Percentiles rank a stretch among this genome's conserved stretches.
phyloP scores from a whole-genome alignment of 30 jellyfish, hydroid and myxozoan species.

The Pelagia noctiluca region DNA sequence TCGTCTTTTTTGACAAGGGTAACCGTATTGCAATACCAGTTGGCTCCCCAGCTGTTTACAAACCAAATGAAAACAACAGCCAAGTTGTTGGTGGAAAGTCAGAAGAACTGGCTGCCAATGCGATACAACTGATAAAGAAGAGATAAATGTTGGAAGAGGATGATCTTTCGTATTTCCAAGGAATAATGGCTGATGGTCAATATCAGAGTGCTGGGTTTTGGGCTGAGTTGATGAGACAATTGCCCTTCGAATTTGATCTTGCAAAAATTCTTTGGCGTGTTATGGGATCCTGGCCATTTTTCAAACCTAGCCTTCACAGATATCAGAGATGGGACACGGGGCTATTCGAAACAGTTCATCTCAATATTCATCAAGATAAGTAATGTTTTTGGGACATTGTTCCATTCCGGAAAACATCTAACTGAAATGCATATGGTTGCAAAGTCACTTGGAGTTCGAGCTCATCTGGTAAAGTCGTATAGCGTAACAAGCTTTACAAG shows the following conservation, averaged over 20 bases:
- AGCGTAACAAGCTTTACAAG: constrained; percentile 29
- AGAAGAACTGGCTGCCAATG: constrained; percentile 4
- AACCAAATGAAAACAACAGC: constrained; percentile 22
- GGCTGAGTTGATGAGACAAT: constrained; percentile 30
- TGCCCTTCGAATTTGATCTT: constrained; percentile 23
- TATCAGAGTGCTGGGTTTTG: constrained; percentile 47
- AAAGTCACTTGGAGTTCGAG: constrained; percentile 33
- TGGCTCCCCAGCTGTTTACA: constrained; percentile 12
- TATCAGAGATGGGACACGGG: constrained; percentile 25
- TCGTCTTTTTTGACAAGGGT: constrained; percentile 16
- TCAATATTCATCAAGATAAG: constrained; percentile 1
- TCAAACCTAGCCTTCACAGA: constrained; percentile 33
- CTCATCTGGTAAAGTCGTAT: constrained; percentile 32
- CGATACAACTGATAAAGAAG: background rate
- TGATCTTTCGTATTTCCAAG: constrained; percentile 19
- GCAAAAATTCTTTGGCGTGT: constrained; percentile 17
- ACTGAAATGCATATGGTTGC: constrained; percentile 28
- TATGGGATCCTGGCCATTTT: constrained; percentile 45
- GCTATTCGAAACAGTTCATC: background rate
- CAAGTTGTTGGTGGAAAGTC: constrained; percentile 1
- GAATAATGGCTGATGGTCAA: constrained; percentile 38
- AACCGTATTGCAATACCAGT: constrained; percentile 27
- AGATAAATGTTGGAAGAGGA: constrained; percentile 22
- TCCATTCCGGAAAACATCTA: constrained; percentile 34
- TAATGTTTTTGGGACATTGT: constrained; percentile 25